These are phyloP conservation scores for Odontocerum albicorne DNA, from an alignment of 2,888 invertebrate genomes.

Conservation along the genomic window DNA sequence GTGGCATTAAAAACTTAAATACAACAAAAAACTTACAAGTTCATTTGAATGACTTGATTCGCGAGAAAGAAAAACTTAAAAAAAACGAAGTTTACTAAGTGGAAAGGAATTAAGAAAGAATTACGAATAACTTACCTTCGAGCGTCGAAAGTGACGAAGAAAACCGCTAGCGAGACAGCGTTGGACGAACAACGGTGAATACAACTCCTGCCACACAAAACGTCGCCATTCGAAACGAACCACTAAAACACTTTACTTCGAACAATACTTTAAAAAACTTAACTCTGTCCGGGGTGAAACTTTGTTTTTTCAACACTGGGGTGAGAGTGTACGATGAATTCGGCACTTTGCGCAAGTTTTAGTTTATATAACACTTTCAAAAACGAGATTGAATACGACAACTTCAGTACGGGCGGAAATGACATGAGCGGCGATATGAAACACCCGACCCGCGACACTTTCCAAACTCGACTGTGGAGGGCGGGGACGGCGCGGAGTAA, in stretches of 20 bases:
- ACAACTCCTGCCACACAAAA: slow-evolving; percentile 28
- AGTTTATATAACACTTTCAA: slow-evolving; percentile 30
- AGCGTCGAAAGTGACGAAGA: slow-evolving; percentile 16
- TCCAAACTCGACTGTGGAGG: slow-evolving; percentile 29
- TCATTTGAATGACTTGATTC: slow-evolving; percentile 7
- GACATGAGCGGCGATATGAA: not conserved
- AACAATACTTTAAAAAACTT: slow-evolving; percentile 21
- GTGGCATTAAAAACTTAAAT: slow-evolving; percentile 10
- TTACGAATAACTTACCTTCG: slow-evolving; percentile 15
- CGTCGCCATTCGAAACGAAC: slow-evolving; percentile 27
- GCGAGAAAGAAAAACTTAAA: not conserved
- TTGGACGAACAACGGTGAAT: slow-evolving; percentile 30
- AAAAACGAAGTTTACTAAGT: slow-evolving; percentile 8
- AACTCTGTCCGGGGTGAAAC: slow-evolving; percentile 15
- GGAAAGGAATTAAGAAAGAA: slow-evolving; percentile 9
- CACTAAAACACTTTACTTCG: slow-evolving; percentile 16
- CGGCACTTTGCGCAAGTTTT: slow-evolving; percentile 26
- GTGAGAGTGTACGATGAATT: slow-evolving; percentile 1
- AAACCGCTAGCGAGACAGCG: slow-evolving; percentile 21
- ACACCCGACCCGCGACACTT: slow-evolving; percentile 17
- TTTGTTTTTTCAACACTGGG: slow-evolving; percentile 14
- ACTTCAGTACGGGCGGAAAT: slow-evolving; percentile 15
- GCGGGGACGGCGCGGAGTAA: slow-evolving; percentile 18
- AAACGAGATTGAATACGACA: slow-evolving; percentile 30
- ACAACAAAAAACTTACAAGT: no score